Evolutionary conservation across 1,140 invertebrate genomes (phyloP).

Genomic region (Diuraphis noxia): DNA sequence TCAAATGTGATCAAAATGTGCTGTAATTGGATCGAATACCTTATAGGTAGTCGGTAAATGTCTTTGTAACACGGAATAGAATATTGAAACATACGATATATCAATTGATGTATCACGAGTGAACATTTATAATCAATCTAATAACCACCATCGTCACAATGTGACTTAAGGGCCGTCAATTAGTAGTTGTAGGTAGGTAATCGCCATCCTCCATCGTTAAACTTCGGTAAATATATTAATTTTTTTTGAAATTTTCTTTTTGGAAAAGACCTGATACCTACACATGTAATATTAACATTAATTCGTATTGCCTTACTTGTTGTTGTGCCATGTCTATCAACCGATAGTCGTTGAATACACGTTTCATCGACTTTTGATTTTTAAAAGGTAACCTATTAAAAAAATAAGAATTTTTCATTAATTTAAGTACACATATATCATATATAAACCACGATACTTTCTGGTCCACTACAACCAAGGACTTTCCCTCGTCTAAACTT

Average conservation of each 20-base stretch:
- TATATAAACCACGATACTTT: too few relatives aligned
- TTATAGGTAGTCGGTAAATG: not conserved
- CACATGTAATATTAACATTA: too few relatives aligned
- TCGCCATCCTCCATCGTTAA: not conserved
- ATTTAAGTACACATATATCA: too few relatives aligned
- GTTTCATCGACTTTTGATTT: too few relatives aligned
- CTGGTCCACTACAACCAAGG: too few relatives aligned
- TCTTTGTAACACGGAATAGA: not conserved
- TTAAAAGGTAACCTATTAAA: not conserved
- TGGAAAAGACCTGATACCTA: not conserved
- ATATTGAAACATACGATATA: not conserved
- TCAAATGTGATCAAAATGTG: not conserved
- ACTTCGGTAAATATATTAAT: not conserved
- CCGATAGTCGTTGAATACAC: too few relatives aligned
- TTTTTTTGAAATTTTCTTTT: not conserved
- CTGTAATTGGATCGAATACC: too few relatives aligned
- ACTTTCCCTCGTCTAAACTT: not conserved
- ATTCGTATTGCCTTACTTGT: too few relatives aligned
- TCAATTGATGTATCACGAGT: not conserved
- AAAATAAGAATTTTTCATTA: not conserved
- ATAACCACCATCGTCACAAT: not conserved
- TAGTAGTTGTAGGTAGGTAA: not conserved
- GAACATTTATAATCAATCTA: not conserved
- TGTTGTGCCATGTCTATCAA: too few relatives aligned
- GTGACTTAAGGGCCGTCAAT: not conserved